phyloP scores from a whole-genome alignment of 2,113 vertebrate species.

The Mellivora capensis region DNA sequence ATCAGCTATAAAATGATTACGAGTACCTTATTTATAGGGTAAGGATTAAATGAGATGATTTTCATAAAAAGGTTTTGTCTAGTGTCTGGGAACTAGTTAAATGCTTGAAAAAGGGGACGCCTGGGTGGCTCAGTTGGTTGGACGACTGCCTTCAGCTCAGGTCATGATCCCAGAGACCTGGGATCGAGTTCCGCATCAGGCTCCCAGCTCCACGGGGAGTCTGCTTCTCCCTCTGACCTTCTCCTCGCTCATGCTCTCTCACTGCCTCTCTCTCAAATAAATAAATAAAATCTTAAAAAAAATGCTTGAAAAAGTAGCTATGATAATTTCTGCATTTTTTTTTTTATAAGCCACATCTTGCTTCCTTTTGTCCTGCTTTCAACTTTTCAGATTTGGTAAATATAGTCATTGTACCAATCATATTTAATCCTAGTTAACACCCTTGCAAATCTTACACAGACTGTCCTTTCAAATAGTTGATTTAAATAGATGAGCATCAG shows the following conservation, averaged over 20 bases:
- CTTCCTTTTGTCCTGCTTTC: neutral
- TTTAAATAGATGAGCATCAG: neutral
- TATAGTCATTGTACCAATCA: neutral
- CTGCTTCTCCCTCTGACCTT: too few relatives aligned
- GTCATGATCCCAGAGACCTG: too few relatives aligned
- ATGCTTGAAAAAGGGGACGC: neutral
- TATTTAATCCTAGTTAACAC: neutral
- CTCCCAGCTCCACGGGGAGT: too few relatives aligned
- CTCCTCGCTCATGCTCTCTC: too few relatives aligned
- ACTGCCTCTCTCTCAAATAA: too few relatives aligned
- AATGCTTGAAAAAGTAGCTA: neutral
- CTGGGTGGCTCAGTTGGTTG: too few relatives aligned
- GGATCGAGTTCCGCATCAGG: too few relatives aligned
- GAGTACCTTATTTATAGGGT: neutral
- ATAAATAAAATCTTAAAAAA: too few relatives aligned
- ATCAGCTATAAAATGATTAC: neutral
- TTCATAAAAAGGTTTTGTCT: neutral
- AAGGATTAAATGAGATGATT: neutral
- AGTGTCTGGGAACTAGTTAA: neutral
- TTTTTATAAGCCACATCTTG: neutral
- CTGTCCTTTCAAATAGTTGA: neutral
- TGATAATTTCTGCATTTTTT: neutral
- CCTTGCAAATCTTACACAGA: neutral
- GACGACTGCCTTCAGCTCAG: too few relatives aligned
- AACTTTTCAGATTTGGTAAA: neutral